Base-by-base conservation (phyloP, 2,113 vertebrate species). In the Hoplias malabaricus region DNA sequence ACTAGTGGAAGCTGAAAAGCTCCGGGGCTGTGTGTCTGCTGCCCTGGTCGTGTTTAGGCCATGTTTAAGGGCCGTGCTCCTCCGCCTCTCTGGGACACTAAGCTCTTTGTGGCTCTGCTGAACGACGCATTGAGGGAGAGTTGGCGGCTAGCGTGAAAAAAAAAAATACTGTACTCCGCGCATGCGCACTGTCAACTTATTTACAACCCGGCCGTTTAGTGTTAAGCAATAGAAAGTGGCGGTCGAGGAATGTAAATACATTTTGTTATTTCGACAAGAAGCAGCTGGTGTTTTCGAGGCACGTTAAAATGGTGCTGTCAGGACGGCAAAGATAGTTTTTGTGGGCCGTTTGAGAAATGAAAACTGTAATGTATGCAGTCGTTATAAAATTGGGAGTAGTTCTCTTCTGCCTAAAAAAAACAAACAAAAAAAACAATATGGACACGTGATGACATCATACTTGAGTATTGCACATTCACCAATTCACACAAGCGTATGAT, bases 91-190 rank as follows among this genome's bases (percentile, higher is more conserved):
- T 75, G 86, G 79, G 88, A 93, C 90, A 93, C 88, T 86, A 79
- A 56, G 73, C 81, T 88, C 88, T 92, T 92, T 94, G 91, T 93
- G 84, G 79, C 79, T 21, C 9, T 3, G 82, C 84, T 92, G 86
- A 94, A 93, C 90, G 90, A 84, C 84, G 87, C 89, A 93, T 93
- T 94, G 92, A 94, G 89, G 89, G 84, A 57, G 57, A 59, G 82
- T 87, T 92, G 91, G 92, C 65, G 86, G 86, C 89, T 84, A 90
- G 90, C 85, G 88, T 48, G 3, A 82, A 74, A n/a, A n/a, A n/a
- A n/a, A n/a, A 74, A 88, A 91, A 90, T 70, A 84, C 84, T 66
- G 2, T 19, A 3, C 62, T 29, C 6, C 69, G 33, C 8, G 5
- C 63, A 46, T 38, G 61, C 29, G 7, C 71, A 31, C 16, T 40